Evolutionary conservation across 2,888 invertebrate species (phyloP).

Genomic region (Chrysomela aeneicollis): DNA sequence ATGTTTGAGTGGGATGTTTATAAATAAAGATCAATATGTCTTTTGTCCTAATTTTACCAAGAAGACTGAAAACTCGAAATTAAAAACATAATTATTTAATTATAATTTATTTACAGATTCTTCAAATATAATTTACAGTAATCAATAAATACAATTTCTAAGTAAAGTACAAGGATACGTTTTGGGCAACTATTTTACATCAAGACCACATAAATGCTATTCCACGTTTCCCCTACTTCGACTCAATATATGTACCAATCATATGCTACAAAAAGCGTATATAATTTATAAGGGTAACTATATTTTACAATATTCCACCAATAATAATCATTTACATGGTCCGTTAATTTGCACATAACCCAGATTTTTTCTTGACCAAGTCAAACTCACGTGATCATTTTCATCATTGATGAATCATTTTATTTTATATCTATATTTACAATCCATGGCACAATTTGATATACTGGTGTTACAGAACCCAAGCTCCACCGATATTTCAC

Average conservation of each 20-base stretch:
- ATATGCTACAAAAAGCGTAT: too few relatives aligned
- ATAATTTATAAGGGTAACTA: too few relatives aligned
- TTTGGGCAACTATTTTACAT: constrained; percentile 27
- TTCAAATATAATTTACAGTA: constrained; percentile 41
- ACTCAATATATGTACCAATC: neutral
- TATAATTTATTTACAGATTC: constrained; percentile 48
- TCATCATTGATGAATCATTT: too few relatives aligned
- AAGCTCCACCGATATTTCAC: too few relatives aligned
- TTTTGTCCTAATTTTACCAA: too few relatives aligned
- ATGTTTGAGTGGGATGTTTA: too few relatives aligned
- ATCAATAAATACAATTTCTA: constrained; percentile 38
- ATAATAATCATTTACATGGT: neutral
- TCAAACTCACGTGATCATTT: constrained; percentile 14
- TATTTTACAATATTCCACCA: too few relatives aligned
- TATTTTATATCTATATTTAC: too few relatives aligned
- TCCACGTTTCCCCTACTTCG: neutral
- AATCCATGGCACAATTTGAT: too few relatives aligned
- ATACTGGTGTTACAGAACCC: too few relatives aligned
- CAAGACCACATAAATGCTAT: neutral
- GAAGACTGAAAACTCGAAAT: neutral
- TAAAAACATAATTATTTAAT: neutral
- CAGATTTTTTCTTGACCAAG: constrained; percentile 14
- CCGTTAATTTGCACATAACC: constrained; percentile 27
- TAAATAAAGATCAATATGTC: too few relatives aligned
- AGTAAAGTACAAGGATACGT: constrained; percentile 28